phyloP scores from a whole-genome alignment of 2,797 vertebrate species.

The Spheniscus humboldti region DNA sequence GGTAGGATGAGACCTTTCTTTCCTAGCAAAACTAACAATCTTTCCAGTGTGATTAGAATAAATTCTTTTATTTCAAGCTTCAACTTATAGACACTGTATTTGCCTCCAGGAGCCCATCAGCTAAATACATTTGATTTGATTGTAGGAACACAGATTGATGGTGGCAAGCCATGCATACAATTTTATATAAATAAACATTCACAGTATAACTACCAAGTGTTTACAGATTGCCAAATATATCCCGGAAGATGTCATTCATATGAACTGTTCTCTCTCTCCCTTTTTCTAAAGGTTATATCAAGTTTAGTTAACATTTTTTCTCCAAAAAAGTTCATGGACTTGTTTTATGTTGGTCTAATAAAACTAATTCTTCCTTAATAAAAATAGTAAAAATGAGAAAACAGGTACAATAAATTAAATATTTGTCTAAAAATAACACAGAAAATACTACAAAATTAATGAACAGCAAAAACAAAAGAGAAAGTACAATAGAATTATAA shows the following conservation, averaged over 20 bases:
- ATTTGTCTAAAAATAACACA: background rate
- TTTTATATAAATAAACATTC: constrained; percentile 45
- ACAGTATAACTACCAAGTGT: background rate
- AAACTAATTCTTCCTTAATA: background rate
- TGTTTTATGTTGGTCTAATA: background rate
- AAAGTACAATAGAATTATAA: background rate
- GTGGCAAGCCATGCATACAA: background rate
- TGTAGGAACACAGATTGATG: constrained; percentile 28
- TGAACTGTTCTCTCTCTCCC: background rate
- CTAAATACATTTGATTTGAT: constrained; percentile 43
- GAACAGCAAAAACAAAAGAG: background rate
- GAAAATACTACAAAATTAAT: background rate
- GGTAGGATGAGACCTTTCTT: constrained; percentile 54
- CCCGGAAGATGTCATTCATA: background rate
- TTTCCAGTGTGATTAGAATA: constrained; percentile 62
- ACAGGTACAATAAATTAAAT: background rate
- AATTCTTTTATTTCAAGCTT: constrained; percentile 51
- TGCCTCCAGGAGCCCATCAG: constrained; percentile 10
- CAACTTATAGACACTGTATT: background rate
- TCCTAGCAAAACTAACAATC: constrained; percentile 54
- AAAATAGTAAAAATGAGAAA: background rate
- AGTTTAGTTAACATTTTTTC: background rate
- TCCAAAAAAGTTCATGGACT: background rate
- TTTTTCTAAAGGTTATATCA: background rate
- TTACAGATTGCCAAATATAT: background rate